phyloP scores from a whole-genome alignment of 2,888 invertebrate genomes.

The Uropetala carovei region DNA sequence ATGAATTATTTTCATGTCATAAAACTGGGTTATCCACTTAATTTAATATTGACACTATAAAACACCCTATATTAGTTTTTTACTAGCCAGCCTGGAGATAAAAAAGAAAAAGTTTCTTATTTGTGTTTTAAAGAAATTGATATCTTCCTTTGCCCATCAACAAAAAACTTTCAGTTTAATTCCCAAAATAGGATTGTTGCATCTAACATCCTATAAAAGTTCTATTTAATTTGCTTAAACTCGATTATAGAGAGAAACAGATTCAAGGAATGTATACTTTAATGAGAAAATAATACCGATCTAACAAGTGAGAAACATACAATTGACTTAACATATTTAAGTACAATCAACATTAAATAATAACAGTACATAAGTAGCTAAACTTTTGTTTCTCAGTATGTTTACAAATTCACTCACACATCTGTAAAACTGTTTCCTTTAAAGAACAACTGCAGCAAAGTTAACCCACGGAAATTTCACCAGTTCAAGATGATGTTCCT shows the following conservation, averaged over 20 bases:
- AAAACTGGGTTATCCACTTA: too few species aligned
- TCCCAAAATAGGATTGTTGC: not conserved
- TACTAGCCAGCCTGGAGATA: too few species aligned
- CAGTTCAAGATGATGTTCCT: not conserved
- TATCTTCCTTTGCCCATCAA: too few species aligned
- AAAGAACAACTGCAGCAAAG: constrained; percentile 39
- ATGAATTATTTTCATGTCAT: too few species aligned
- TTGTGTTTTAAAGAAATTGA: too few species aligned
- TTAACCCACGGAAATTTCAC: not conserved
- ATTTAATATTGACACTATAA: too few species aligned
- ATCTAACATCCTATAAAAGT: not conserved
- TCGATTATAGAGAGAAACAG: not conserved
- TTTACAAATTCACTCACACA: constrained; percentile 12
- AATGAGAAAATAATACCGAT: constrained; percentile 57
- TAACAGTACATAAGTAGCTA: constrained; percentile 36
- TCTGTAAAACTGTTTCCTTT: not conserved
- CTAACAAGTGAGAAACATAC: constrained; percentile 53
- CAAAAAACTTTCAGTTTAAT: too few species aligned
- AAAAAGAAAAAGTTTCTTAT: too few species aligned
- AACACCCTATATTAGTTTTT: too few species aligned
- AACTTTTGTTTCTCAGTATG: constrained; percentile 14
- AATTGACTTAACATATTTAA: constrained; percentile 44
- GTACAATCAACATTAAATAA: constrained; percentile 41
- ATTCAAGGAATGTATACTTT: constrained; percentile 59
- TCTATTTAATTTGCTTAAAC: constrained; percentile 7